A percentile compares a stretch with the other conserved stretches of the same genome.
Conservation (phyloP, 2,113 vertebrate species). For the Dolichotis patagonum region DNA sequence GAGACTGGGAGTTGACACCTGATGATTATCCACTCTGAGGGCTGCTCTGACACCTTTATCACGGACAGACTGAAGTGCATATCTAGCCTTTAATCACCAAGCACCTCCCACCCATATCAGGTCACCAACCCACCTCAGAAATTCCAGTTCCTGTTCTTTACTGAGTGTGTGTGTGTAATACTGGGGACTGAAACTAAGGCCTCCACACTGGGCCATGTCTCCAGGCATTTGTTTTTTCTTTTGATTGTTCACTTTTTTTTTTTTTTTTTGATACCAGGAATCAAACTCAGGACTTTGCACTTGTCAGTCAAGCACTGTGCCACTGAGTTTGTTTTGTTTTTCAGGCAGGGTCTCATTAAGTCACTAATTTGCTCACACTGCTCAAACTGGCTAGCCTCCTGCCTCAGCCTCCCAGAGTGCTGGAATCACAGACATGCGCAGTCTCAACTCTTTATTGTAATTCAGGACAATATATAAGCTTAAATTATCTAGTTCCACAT, state of each 20-base stretch:
- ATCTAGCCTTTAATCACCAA: neutral
- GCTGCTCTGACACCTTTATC: neutral
- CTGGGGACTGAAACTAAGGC: neutral
- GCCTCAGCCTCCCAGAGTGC: neutral
- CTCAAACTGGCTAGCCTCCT: neutral
- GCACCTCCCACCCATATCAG: rapidly evolving
- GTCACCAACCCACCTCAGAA: neutral
- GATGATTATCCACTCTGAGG: neutral
- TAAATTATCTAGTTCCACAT: neutral
- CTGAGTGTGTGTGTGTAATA: neutral
- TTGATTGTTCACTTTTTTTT: neutral
- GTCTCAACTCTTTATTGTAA: neutral
- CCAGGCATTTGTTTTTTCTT: neutral
- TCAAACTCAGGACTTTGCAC: too few relatives aligned
- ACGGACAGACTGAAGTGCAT: neutral
- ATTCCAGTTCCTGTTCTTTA: neutral
- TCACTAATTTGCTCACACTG: neutral
- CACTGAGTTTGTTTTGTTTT: neutral
- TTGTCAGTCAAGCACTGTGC: too few relatives aligned
- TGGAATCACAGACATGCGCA: neutral
- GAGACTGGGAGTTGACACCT: neutral
- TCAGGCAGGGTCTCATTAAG: neutral
- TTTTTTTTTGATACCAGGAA: neutral
- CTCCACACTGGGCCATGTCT: neutral
- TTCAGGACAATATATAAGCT: neutral